Evolutionary conservation across 2,113 vertebrate species (phyloP).

Genomic region (Caracal caracal): DNA sequence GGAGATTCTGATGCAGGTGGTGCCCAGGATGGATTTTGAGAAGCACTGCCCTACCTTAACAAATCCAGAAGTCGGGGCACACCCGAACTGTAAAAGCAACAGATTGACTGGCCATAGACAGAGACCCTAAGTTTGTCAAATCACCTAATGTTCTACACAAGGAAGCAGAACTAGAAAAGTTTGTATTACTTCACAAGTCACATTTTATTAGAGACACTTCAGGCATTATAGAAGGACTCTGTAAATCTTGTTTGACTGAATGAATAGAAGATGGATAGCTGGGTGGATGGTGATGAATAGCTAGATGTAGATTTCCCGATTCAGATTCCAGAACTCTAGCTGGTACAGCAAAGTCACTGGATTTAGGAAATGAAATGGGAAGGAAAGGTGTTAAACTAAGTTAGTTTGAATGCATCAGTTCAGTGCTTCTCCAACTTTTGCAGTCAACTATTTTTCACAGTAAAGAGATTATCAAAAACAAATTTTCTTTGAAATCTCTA

Average conservation of each 20-base stretch:
- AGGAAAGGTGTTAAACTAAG: neutral
- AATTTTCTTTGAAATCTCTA: slow-evolving; percentile 6
- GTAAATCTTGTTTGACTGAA: neutral
- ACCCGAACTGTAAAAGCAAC: neutral
- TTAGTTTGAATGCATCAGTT: neutral
- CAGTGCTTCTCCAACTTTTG: neutral
- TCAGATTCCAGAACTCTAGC: neutral
- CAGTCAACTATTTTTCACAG: neutral
- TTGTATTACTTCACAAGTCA: neutral
- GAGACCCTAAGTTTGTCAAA: neutral
- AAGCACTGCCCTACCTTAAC: neutral
- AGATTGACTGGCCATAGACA: neutral
- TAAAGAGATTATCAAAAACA: neutral
- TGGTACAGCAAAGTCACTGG: neutral
- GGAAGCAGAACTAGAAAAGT: neutral
- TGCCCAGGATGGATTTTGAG: neutral
- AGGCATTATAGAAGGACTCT: too few relatives aligned
- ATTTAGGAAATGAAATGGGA: neutral
- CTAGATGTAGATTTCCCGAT: neutral
- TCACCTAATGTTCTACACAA: neutral
- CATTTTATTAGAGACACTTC: neutral
- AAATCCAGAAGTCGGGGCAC: neutral
- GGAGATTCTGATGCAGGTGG: neutral
- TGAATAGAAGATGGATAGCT: neutral
- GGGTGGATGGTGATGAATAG: neutral